A percentile compares a stretch with the other conserved stretches of the same genome.
phyloP scores from a whole-genome alignment of 1,140 invertebrate species.

The Caenorhabditis briggsae region DNA sequence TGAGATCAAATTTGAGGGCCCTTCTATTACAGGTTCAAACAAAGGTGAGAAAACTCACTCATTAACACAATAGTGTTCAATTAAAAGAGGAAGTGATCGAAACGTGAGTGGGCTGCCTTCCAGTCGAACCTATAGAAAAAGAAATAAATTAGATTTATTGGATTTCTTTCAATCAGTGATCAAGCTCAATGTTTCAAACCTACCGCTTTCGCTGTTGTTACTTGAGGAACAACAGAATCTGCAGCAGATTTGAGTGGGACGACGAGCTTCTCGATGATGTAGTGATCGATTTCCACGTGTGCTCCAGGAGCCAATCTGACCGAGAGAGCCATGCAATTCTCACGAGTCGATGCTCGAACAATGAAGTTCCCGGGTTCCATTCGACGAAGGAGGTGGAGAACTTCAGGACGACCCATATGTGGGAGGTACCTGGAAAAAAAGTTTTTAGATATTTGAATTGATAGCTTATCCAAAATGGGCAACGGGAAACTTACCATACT shows the following conservation, averaged over 20 bases:
- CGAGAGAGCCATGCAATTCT: slow-evolving; percentile 92
- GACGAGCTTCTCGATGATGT: slow-evolving; percentile 86
- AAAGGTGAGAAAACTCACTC: slow-evolving; percentile 86
- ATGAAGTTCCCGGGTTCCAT: slow-evolving; percentile 85
- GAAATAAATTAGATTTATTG: slow-evolving; percentile 14
- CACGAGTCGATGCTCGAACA: slow-evolving; percentile 91
- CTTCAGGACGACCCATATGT: slow-evolving; percentile 90
- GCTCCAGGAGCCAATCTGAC: slow-evolving; percentile 88
- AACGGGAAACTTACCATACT: slow-evolving; percentile 81
- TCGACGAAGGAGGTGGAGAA: slow-evolving; percentile 91
- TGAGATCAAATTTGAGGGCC: too few relatives aligned
- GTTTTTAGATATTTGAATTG: too few relatives aligned
- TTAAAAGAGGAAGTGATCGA: slow-evolving; percentile 88
- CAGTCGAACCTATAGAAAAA: slow-evolving; percentile 82
- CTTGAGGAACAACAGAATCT: not conserved
- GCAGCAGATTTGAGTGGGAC: slow-evolving; percentile 82
- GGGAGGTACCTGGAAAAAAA: slow-evolving; percentile 86
- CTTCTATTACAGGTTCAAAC: too few relatives aligned
- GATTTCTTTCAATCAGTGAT: not conserved
- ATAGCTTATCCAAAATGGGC: not conserved
- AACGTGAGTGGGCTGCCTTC: slow-evolving; percentile 94
- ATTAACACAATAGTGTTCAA: slow-evolving; percentile 92
- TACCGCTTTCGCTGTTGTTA: slow-evolving; percentile 5
- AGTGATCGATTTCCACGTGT: slow-evolving; percentile 93
- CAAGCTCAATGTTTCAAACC: not conserved